A percentile compares a stretch with the other conserved stretches of the same genome.
phyloP scores from a whole-genome alignment of 2,888 invertebrate species.

The Harmothoe impar region DNA sequence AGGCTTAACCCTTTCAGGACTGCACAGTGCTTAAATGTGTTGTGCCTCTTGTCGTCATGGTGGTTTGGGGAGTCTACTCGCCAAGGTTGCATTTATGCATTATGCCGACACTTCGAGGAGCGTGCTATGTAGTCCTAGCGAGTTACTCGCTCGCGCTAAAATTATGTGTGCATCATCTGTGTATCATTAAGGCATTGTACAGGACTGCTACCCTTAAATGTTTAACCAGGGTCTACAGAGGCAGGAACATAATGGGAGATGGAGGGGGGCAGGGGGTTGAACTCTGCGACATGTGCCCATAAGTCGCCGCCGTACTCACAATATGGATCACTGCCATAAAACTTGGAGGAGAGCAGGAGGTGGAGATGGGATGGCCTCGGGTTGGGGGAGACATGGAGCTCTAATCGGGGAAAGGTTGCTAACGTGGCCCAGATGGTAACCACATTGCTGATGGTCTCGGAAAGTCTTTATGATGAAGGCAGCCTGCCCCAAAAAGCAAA shows the following conservation, averaged over 20 bases:
- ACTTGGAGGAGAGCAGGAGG: not conserved
- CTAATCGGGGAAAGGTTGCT: slow-evolving; percentile 44
- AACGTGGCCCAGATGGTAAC: slow-evolving; percentile 26
- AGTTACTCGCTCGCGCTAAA: no score
- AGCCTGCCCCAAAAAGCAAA: slow-evolving; percentile 4
- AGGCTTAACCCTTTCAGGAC: no score
- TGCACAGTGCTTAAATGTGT: no score
- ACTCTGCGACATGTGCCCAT: not conserved
- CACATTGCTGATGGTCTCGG: slow-evolving; percentile 25
- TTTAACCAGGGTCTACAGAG: no score
- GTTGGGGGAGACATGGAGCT: slow-evolving; percentile 4
- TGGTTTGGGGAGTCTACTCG: no score
- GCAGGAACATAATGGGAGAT: not conserved
- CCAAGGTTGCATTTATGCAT: no score
- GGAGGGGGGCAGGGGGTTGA: not conserved
- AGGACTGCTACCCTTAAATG: no score
- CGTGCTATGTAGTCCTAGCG: no score
- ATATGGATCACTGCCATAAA: not conserved
- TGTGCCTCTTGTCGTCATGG: no score
- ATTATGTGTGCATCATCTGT: no score
- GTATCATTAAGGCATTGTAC: no score
- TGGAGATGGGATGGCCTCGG: not conserved
- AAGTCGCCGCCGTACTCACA: not conserved
- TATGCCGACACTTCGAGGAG: no score
- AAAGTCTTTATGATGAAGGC: slow-evolving; percentile 16